Evolutionary conservation across 2,797 vertebrate genomes (phyloP), one percentile per base, ranked within the genome.

Genomic region (Neoniphon sammara): DNA sequence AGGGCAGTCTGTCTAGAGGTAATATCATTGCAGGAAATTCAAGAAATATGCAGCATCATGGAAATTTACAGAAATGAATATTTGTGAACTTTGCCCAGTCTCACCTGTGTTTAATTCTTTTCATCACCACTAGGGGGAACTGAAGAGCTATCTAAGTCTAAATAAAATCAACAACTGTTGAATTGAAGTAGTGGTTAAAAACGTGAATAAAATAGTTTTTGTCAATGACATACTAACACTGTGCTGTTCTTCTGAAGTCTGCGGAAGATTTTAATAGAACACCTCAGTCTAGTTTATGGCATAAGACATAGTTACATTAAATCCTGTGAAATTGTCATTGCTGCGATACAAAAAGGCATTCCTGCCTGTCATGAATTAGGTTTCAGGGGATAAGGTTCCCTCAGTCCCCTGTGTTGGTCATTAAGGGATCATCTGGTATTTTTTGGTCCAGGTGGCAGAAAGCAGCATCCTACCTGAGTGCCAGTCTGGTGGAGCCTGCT

Each of bases 381-480:
- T 36, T 8, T 61, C 55, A 53, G 49, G 1, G 4, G 27, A 39
- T 66, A 20, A 27, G 59, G 10, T 44, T 54, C 8, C 9, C 12
- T 1, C 9, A 27, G 6, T 25, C 2, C 2, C 1, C 5, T 18
- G 6, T 64, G 9, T 14, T 64, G 2, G 3, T 77, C 0, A 64
- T 39, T 77, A 3, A 58, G 1, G 55, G 3, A 47, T 52, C 1
- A 0, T 17, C n/a, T 55, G 4, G 2, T 0, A 9, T 17, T 52
- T 21, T 34, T 34, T 62, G 6, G 27, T 44, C 27, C 65, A 93
- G 92, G 62, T 93, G 92, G 92, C 85, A 90, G 76, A 89, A 88
- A 78, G 66, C 59, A 2, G 91, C 87, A 0, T 88, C 85, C 21
- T 88, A 85, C 65, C 81, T 93, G 46, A 70, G 69, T 21, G 92